phyloP scores from a whole-genome alignment of 2,113 vertebrate species.

The Chamaetylas fuelleborni region DNA sequence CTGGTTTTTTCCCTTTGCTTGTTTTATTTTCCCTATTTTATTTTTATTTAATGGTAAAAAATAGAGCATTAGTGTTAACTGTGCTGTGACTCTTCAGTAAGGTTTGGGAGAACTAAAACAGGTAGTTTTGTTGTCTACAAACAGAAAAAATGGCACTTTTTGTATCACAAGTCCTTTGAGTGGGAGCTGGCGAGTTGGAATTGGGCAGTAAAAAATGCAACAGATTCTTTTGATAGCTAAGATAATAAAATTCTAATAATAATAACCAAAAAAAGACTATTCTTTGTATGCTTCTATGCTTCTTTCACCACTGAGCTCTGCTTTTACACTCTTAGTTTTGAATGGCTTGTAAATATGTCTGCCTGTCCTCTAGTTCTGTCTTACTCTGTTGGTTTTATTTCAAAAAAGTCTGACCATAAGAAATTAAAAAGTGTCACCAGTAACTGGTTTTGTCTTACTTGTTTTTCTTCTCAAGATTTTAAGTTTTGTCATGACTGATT shows the following conservation, averaged over 20 bases:
- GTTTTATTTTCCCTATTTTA: neutral
- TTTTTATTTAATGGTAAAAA: slow-evolving; percentile 63
- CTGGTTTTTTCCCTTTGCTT: neutral
- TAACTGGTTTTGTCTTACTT: neutral
- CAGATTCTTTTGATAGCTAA: neutral
- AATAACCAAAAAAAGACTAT: neutral
- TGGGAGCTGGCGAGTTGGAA: neutral
- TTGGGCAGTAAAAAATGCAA: neutral
- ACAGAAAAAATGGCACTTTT: neutral
- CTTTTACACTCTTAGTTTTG: neutral
- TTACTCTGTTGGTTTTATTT: neutral
- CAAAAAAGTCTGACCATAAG: neutral
- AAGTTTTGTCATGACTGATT: neutral
- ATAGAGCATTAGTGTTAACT: slow-evolving; percentile 30
- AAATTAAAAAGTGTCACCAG: slow-evolving; percentile 23
- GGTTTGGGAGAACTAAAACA: neutral
- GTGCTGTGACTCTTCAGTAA: neutral
- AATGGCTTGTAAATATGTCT: slow-evolving; percentile 34
- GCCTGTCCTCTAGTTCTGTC: neutral
- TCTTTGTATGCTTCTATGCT: neutral
- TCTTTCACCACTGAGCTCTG: neutral
- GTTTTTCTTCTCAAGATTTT: neutral
- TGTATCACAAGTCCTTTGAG: neutral
- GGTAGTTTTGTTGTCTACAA: neutral
- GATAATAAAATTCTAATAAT: neutral